Evolutionary conservation across 2,797 vertebrate species (phyloP).

Genomic region (Agapornis canus): DNA sequence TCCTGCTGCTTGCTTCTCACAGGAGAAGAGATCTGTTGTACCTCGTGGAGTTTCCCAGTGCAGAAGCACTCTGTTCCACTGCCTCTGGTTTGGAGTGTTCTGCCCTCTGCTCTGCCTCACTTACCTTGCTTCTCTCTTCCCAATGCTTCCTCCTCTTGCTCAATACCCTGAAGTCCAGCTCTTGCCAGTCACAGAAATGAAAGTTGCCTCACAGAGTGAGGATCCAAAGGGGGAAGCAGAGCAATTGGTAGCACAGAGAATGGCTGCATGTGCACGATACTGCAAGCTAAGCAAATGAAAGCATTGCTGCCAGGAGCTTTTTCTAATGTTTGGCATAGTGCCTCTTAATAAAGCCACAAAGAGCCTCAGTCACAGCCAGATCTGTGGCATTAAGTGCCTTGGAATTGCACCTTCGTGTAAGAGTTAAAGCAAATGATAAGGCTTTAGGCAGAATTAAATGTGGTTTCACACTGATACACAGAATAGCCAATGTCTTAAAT

Average conservation of each 20-base stretch:
- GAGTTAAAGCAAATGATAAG: background rate
- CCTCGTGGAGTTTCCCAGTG: background rate
- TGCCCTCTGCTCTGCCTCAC: background rate
- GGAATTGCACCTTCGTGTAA: background rate
- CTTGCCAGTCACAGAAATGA: background rate
- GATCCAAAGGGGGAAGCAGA: background rate
- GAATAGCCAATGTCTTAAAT: background rate
- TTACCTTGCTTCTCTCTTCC: background rate
- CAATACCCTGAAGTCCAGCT: accelerated
- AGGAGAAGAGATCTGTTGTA: background rate
- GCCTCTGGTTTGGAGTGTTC: accelerated
- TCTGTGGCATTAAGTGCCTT: background rate
- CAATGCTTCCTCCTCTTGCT: background rate
- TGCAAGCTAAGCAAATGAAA: background rate
- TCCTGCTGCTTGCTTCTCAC: background rate
- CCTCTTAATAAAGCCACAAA: background rate
- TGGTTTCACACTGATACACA: background rate
- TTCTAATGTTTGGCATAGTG: background rate
- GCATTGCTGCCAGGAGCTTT: background rate
- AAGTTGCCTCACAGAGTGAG: background rate
- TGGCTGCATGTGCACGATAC: accelerated
- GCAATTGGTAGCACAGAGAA: background rate
- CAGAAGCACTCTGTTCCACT: background rate
- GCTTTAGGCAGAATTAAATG: background rate
- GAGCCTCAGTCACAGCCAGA: background rate